Base-by-base conservation (phyloP, 2,888 invertebrate genomes). In the Epinotia demarniana region DNA sequence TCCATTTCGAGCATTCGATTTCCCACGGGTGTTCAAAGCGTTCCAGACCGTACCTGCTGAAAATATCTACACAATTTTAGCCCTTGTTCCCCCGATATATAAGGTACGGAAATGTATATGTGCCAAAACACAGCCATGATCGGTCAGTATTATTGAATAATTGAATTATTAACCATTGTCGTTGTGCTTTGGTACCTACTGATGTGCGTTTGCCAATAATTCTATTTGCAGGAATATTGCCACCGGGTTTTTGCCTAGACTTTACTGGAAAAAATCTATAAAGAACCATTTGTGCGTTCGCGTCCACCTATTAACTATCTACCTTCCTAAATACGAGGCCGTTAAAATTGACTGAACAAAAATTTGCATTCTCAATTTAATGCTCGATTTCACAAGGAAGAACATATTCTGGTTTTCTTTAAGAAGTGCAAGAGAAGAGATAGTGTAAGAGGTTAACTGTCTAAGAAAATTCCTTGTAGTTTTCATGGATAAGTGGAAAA, bases 1-100 rank as follows among this genome's bases (percentile, higher is more conserved):
- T 64, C 49, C 64, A 67, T 55, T 57, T 18, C 67, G 67, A 57
- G 55, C 67, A 33, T n/a, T 39, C 39, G 66, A 66, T 67, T 64
- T 67, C 67, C 67, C 67, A 55, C 55, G 67, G 66, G 66, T 49
- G 16, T 46, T n/a, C 53, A 2, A 53, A 53, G 39, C 53, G 16
- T 53, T 53, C n/a, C 53, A 53, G 53, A 6, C 53, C n/a, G 16
- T n/a, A 3, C 0, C 6, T 6, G n/a, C 49, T 6, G n/a, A n/a
- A 53, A n/a, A 53, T 53, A n/a, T 53, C 6, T 53, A 53, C n/a
- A 53, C 53, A n/a, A 53, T 53, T 53, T n/a, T 53, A 53, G n/a
- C 6, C 53, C 53, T n/a, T 53, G 8, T 53, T 53, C 53, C n/a
- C 1, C n/a, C 6, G n/a, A n/a, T 8, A 6, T 8, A 6, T 53